Evolutionary conservation across 2,888 invertebrate genomes (phyloP), one percentile per base, ranked within the genome.

Genomic region (Gari tellinella): DNA sequence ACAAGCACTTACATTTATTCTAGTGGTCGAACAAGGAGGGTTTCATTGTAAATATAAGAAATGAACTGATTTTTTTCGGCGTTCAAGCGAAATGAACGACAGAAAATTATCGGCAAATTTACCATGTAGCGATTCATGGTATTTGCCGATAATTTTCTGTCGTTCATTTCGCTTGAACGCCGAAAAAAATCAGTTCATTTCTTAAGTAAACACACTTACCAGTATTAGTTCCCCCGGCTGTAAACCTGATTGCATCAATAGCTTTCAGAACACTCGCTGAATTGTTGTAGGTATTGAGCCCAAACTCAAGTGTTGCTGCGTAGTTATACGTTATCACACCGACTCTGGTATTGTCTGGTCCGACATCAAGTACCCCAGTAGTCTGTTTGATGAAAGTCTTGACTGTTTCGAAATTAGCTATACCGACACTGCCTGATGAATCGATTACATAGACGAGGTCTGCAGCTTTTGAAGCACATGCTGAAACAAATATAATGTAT

Each of bases 391-490:
- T 66, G 19, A 79, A 79, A 7, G 52, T 17, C 41, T 72, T 72
- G 14, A 72, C 43, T 21, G 55, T 72, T 21, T 69, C 58, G 46
- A 79, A 79, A 40, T 79, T 66, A 0, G 48, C 62, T 5, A 37
- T 17, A 7, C 75, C 75, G 15, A 79, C 75, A 63, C 79, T 79
- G 1, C 75, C 76, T 15, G 79, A 79, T 5, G 61, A 43, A 31
- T 79, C 79, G 0, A 79, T 43, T 4, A 79, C 67, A 48, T 72
- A 79, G 1, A 79, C 68, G 15, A 79, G 56, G 45, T 79, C 79
- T 0, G 75, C 79, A 1, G 69, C 56, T 25, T 75, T 75, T 8
- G 68, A 62, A 1, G 68, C 55, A 17, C 79, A 79, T 7, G 79
- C 79, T 79, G 65, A 14, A 72, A 64, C 31, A 31, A n/a, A n/a